These are phyloP conservation scores for Micrasema minimum DNA, from an alignment of 1,140 invertebrate species.

Conservation along the genomic window DNA sequence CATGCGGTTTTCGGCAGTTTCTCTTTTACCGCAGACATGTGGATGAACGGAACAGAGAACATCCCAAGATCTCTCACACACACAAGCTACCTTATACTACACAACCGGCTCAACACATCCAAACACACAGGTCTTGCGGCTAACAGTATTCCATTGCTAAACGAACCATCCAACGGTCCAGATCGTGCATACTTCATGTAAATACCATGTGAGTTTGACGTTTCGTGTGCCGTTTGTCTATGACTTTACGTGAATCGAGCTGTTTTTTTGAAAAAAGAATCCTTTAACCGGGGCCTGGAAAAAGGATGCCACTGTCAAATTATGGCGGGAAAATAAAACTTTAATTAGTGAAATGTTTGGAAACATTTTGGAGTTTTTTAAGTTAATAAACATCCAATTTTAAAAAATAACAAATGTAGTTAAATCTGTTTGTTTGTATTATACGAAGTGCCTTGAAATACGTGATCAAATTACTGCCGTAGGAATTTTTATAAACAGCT, in stretches of 20 bases:
- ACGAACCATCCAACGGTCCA: slow-evolving; percentile 30
- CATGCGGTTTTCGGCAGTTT: slow-evolving; percentile 30
- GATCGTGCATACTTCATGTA: slow-evolving; percentile 21
- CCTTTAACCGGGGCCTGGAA: too few species aligned
- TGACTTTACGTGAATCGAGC: slow-evolving; percentile 3
- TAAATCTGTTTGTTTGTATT: too few species aligned
- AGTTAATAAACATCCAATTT: background rate
- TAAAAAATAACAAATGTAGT: too few species aligned
- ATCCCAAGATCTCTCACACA: slow-evolving; percentile 27
- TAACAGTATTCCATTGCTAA: slow-evolving; percentile 34
- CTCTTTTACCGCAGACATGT: slow-evolving; percentile 39
- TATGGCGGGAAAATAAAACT: too few species aligned
- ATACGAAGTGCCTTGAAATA: slow-evolving; percentile 3
- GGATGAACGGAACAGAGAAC: slow-evolving; percentile 31
- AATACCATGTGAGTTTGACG: slow-evolving; percentile 40
- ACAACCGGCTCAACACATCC: slow-evolving; percentile 18
- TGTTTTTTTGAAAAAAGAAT: too few species aligned
- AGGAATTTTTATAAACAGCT: background rate
- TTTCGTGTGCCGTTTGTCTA: slow-evolving; percentile 19
- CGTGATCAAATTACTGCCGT: slow-evolving; percentile 14
- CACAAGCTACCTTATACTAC: slow-evolving; percentile 3
- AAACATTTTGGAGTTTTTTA: slow-evolving; percentile 8
- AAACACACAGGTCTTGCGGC: slow-evolving; percentile 18
- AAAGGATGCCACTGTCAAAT: too few species aligned
- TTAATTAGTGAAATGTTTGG: slow-evolving; percentile 3